These are phyloP conservation scores for Tenualosa ilisha DNA, from an alignment of 2,797 vertebrate species.

Conservation along the genomic window DNA sequence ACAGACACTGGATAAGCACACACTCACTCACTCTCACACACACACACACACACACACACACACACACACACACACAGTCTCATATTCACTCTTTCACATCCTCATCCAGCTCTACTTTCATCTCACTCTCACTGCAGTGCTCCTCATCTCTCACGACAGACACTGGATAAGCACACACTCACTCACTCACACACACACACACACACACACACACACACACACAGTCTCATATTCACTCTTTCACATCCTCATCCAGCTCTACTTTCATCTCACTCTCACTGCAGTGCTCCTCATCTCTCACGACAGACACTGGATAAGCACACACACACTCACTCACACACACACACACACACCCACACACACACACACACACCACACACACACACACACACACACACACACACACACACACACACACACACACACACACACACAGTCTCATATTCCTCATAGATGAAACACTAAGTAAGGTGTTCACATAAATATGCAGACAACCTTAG, in stretches of 20 bases:
- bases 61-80: no score
- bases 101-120: no score
- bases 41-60: no score
- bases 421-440: background rate
- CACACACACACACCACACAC: background rate
- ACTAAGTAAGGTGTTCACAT: background rate
- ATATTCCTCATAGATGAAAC: background rate
- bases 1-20: no score
- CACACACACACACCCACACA: background rate
- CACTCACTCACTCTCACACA: no score
- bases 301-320: background rate
- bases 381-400: background rate
- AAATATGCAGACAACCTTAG: background rate
- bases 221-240: no score
- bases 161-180: background rate
- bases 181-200: background rate
- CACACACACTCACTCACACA: background rate
- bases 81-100: no score
- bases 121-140: background rate
- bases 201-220: background rate
- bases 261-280: slow-evolving; percentile 7
- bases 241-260: background rate
- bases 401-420: background rate
- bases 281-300: background rate
- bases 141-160: background rate